Conservation (phyloP, 1,140 invertebrate species). For the Drosophila malerkotliana region DNA sequence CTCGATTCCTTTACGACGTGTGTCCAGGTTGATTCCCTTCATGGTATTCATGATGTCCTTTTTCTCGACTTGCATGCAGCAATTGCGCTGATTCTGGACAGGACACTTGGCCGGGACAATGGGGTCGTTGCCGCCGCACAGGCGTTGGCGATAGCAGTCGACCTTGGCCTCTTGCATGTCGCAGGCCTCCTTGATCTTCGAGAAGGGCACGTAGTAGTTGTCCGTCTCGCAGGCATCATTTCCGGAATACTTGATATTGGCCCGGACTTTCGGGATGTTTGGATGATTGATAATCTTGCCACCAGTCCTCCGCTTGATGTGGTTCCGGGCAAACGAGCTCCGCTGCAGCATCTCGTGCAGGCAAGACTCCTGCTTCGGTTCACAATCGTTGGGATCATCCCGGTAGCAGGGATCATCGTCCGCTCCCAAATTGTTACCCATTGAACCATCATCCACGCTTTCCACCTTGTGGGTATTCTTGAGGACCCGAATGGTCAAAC, state of each 20-base stretch:
- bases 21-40: constrained; percentile 75
- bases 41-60: constrained; percentile 71
- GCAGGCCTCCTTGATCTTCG: constrained; percentile 71
- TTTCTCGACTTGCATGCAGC: constrained; percentile 72
- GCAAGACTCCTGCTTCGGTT: constrained; percentile 17
- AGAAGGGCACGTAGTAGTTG: constrained; percentile 74
- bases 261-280: constrained; percentile 72
- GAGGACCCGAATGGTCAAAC: constrained; percentile 74
- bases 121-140: constrained; percentile 38
- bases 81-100: constrained; percentile 46
- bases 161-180: constrained; percentile 57
- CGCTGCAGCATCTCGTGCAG: constrained; percentile 67
- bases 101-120: constrained; percentile 30
- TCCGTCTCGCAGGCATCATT: constrained; percentile 70
- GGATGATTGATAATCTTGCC: constrained; percentile 75
- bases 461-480: constrained; percentile 81
- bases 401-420: constrained; percentile 54
- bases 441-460: constrained; percentile 60
- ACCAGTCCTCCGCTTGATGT: constrained; percentile 69
- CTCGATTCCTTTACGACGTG: constrained; percentile 77
- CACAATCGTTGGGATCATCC: constrained; percentile 26
- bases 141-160: constrained; percentile 67
- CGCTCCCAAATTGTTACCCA: constrained; percentile 14
- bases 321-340: constrained; percentile 69
- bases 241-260: constrained; percentile 79